Evolutionary conservation across 2,888 invertebrate genomes (phyloP), one percentile per base, ranked within the genome.

Genomic region (Sinhomidia bicolor): DNA sequence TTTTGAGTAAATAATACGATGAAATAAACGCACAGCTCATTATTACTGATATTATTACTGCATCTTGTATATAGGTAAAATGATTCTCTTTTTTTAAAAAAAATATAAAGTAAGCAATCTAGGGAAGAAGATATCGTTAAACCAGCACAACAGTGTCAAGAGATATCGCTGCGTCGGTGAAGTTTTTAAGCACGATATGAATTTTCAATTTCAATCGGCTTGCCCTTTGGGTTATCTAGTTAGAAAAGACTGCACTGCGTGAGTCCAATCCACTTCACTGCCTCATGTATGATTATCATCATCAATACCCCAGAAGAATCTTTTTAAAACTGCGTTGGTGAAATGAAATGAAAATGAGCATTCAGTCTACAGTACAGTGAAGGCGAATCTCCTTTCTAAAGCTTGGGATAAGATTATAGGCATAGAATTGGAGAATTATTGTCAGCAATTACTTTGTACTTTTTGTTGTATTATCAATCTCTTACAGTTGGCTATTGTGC

Each of bases 191-290:
- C 71, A 74, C 57, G 71, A 60, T 85, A 85, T 86, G 86, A 86
- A 86, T 86, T 86, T 86, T 81, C 86, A 86, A 86, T 86, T 86
- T 81, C 80, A 71, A 81, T 80, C 79, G 79, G 86, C 80, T 81
- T 86, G 81, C 86, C 81, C 85, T 85, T 85, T 79, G n/a, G 79
- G 85, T 79, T 85, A 85, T 85, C 85, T 79, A 41, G 85, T 85
- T 85, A 79, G 79, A 79, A 85, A 71, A 68, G 79, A 26, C 36
- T 85, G 57, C 85, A 23, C 85, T 26, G 79, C 79, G 85, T 79
- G 85, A 85, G 85, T 79, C 79, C 85, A 85, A 68, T 85, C 85
- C 85, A 85, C 78, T 68, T 82, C 65, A 54, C 78, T 54, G 26
- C 17, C 47, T 71, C 78, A 57, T 65, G 71, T 62, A 71, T 14